Evolutionary conservation across 2,797 vertebrate genomes (phyloP).

Genomic region (Lagorchestes hirsutus): DNA sequence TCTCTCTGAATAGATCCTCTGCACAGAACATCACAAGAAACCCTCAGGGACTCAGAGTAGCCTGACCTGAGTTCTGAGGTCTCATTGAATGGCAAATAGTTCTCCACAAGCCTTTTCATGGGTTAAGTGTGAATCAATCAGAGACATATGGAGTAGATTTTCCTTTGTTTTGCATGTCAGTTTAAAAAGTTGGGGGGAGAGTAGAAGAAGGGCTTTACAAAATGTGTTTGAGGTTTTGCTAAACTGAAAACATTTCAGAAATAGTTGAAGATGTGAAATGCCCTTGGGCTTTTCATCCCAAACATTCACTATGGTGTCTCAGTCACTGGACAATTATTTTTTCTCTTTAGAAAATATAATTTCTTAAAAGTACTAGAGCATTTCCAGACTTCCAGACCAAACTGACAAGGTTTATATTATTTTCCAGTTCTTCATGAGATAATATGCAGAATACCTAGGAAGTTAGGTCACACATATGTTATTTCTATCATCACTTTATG

Average conservation of each 20-base stretch:
- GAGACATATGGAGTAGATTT: conserved; percentile 19
- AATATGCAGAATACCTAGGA: not conserved
- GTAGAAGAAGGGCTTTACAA: conserved; percentile 4
- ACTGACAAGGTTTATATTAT: not conserved
- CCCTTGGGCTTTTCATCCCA: not conserved
- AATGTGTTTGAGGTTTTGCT: conserved; percentile 10
- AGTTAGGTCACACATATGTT: not conserved
- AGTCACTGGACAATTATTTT: not conserved
- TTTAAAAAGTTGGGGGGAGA: conserved; percentile 18
- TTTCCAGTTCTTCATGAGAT: conserved; percentile 10
- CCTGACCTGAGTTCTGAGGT: not conserved
- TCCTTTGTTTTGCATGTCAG: not conserved
- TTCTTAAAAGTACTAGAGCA: not conserved
- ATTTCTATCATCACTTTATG: not conserved
- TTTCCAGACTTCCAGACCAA: conserved; percentile 1
- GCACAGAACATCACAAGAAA: not conserved
- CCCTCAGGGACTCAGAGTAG: not conserved
- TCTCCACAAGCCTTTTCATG: not conserved
- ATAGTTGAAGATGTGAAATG: conserved; percentile 26
- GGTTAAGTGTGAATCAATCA: conserved; percentile 16
- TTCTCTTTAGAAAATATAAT: not conserved
- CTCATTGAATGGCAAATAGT: not conserved
- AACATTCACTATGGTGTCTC: conserved; percentile 14
- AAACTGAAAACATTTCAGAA: conserved; percentile 33
- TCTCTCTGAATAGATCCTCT: not conserved